phyloP scores from a whole-genome alignment of 2,888 invertebrate genomes.

The Argynnis bischoffii region DNA sequence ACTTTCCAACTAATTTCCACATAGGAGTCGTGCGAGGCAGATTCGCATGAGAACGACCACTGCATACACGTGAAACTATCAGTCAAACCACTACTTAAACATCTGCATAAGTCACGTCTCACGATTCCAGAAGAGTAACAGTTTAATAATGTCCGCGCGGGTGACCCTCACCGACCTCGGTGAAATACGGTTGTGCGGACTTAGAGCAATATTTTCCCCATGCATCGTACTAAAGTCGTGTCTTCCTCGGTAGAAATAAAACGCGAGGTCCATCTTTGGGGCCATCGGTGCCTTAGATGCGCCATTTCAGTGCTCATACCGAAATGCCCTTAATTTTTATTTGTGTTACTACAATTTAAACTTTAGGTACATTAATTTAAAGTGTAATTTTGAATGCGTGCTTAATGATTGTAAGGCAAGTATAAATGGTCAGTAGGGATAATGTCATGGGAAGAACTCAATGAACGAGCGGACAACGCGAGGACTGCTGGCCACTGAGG shows the following conservation, averaged over 20 bases:
- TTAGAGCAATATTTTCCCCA: slow-evolving; percentile 78
- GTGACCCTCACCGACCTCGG: slow-evolving; percentile 72
- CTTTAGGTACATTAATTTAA: neutral
- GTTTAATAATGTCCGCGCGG: slow-evolving; percentile 80
- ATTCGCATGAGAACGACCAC: slow-evolving; percentile 77
- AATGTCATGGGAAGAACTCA: slow-evolving; percentile 83
- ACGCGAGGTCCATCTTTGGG: slow-evolving; percentile 80
- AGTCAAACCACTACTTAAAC: slow-evolving; percentile 79
- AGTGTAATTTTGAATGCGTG: slow-evolving; percentile 31
- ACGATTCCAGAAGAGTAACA: slow-evolving; percentile 75
- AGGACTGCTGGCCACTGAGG: slow-evolving; percentile 74
- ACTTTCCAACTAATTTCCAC: slow-evolving; percentile 73
- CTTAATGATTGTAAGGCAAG: slow-evolving; percentile 45
- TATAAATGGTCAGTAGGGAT: slow-evolving; percentile 55
- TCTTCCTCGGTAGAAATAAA: slow-evolving; percentile 81
- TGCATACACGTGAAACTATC: slow-evolving; percentile 76
- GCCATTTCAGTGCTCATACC: slow-evolving; percentile 58
- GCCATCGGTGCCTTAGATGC: slow-evolving; percentile 80
- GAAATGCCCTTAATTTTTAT: slow-evolving; percentile 47
- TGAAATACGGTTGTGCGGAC: slow-evolving; percentile 81
- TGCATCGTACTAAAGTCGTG: slow-evolving; percentile 79
- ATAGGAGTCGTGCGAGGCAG: slow-evolving; percentile 69
- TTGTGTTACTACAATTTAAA: slow-evolving; percentile 15
- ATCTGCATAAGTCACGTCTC: slow-evolving; percentile 81
- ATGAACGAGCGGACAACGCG: slow-evolving; percentile 79